Evolutionary conservation across 2,797 vertebrate species (phyloP), one percentile per base, ranked within the genome.

Genomic region (Cirrhinus mrigala): DNA sequence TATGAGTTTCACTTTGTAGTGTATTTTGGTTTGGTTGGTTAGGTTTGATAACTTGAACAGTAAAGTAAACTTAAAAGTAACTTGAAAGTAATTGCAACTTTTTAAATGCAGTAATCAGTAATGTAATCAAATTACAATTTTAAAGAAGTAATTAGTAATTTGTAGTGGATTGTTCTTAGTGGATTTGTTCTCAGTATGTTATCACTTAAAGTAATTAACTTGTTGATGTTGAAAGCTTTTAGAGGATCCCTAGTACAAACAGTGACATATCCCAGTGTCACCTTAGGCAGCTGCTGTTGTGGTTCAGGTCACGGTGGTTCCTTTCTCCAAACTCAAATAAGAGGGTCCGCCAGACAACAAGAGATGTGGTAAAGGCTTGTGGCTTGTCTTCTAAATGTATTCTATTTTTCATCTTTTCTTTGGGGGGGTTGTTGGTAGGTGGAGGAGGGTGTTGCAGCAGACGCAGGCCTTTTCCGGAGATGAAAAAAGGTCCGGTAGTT

Each of bases 381-480:
- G 87, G 85, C 87, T 74, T 12, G 60, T 58, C 88, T 89, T 70
- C 91, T 88, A 86, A 86, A 86, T 75, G 73, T 71, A 27, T 77
- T 84, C 69, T 79, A 40, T 66, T 79, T 69, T 84, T 37, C 50
- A 74, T 77, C 56, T 20, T 82, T 70, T 71, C 56, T 70, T 3
- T 70, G 1, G 50, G 68, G 68, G 82, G 77, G 11, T 81, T 81
- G 64, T 69, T 33, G 62, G 62, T 70, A 27, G 60, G 70, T 33
- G 70, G 71, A 48, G 79, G 48, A 64, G 77, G 24, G 48, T 87
- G 86, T 87, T 81, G 89, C 85, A 86, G 54, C 82, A 93, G 91
- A 79, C 85, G 86, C 90, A 87, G 66, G 88, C 88, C 86, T 87
- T 90, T 89, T 89, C 89, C 88, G 90, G 89, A 92, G 93, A 93